Percentiles rank a stretch among this genome's conserved stretches.
phyloP scores from a whole-genome alignment of 2,797 vertebrate genomes.

The Myripristis murdjan region DNA sequence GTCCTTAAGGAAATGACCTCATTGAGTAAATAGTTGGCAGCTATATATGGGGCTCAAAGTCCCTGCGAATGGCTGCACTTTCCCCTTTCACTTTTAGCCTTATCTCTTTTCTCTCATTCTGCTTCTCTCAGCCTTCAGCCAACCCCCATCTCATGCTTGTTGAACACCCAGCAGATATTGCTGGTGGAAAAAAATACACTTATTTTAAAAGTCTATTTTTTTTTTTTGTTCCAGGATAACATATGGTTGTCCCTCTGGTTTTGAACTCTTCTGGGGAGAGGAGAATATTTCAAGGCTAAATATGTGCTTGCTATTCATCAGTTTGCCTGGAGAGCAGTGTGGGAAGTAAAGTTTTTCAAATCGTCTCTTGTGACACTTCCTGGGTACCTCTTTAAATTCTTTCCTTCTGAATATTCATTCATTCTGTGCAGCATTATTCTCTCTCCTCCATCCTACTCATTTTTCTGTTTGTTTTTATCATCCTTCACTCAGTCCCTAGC shows the following conservation, averaged over 20 bases:
- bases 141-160: conserved; percentile 44
- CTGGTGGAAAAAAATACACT: too few relatives aligned
- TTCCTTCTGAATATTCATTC: not conserved
- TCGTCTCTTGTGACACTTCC: conserved; percentile 4
- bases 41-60: conserved; percentile 77
- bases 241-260: not conserved
- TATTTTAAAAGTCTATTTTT: too few relatives aligned
- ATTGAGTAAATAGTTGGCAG: conserved; percentile 81
- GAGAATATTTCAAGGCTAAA: not conserved
- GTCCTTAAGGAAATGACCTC: conserved; percentile 80
- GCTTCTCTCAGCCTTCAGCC: conserved; percentile 37
- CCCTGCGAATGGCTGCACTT: conserved; percentile 71
- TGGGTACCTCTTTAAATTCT: not conserved
- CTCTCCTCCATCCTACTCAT: not conserved
- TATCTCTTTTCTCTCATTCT: conserved; percentile 62
- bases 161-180: conserved; percentile 74
- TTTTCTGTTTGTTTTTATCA: conserved; percentile 17
- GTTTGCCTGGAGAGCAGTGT: too few relatives aligned
- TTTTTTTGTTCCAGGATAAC: not conserved
- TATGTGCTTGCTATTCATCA: not conserved
- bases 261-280: not conserved
- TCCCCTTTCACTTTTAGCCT: conserved; percentile 68
- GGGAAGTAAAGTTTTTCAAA: conserved; percentile 36
- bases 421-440: conserved; percentile 15
- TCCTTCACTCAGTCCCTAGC: not conserved